phyloP scores from a whole-genome alignment of 1,140 invertebrate genomes.

The Papilio xuthus region DNA sequence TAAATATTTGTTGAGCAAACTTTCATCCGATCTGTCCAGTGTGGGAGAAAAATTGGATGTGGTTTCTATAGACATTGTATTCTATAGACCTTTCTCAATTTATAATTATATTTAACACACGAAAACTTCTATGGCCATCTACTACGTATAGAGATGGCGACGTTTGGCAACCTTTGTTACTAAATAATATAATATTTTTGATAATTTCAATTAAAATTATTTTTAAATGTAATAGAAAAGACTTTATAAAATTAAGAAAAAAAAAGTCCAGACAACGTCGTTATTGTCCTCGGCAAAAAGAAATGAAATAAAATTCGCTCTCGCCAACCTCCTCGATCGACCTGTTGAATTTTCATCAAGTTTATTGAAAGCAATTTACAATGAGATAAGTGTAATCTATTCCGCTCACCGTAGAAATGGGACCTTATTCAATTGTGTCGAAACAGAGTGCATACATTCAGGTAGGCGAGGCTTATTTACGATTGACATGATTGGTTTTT shows the following conservation, averaged over 20 bases:
- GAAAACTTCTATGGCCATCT: no score
- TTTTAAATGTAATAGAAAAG: background rate
- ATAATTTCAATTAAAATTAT: background rate
- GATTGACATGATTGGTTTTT: background rate
- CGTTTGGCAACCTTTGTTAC: no score
- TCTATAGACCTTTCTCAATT: background rate
- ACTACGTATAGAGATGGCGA: no score
- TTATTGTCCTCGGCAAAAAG: background rate
- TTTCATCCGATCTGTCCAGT: background rate
- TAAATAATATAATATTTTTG: no score
- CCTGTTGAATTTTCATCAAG: slow-evolving; percentile 25
- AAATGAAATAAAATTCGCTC: background rate
- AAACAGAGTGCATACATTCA: background rate
- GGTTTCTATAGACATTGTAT: background rate
- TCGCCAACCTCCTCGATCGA: background rate
- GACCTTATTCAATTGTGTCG: background rate
- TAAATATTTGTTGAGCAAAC: slow-evolving; percentile 12
- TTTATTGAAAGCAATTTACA: slow-evolving; percentile 20
- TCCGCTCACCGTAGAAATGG: background rate
- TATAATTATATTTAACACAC: background rate
- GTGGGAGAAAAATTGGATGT: background rate
- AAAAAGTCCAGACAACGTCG: background rate
- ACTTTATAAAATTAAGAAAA: background rate
- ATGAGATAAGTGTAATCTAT: slow-evolving; percentile 21
- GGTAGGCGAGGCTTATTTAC: background rate